A percentile compares a stretch with the other conserved stretches of the same genome.
phyloP scores from a whole-genome alignment of 1,140 invertebrate species.

The Dinoponera quadriceps region DNA sequence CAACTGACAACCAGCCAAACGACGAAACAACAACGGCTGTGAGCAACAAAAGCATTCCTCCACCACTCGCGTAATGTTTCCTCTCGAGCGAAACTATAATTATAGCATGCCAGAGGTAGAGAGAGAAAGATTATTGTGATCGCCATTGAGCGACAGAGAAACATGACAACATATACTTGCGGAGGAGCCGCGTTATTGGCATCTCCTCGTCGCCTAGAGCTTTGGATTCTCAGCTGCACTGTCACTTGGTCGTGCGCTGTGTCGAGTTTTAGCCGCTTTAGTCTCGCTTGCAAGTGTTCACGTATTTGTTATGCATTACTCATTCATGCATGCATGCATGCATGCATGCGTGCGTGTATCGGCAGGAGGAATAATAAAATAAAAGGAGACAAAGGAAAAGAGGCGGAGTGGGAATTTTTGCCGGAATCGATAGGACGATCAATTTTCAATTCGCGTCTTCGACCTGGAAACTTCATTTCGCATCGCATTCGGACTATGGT shows the following conservation, averaged over 20 bases:
- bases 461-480: too few species aligned
- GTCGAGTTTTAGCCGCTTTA: not conserved
- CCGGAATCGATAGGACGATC: not conserved
- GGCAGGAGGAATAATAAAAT: not conserved
- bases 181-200: conserved; percentile 19
- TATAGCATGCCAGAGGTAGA: not conserved
- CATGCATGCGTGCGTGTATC: too few species aligned
- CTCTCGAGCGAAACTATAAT: conserved; percentile 33
- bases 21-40: not conserved
- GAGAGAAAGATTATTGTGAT: not conserved
- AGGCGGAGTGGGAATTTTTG: not conserved
- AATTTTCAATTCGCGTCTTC: too few species aligned
- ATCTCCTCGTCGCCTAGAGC: conserved; percentile 13
- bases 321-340: not conserved
- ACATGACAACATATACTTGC: conserved; percentile 3
- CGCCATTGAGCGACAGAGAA: not conserved
- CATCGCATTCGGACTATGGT: too few species aligned
- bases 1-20: not conserved
- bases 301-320: conserved; percentile 25
- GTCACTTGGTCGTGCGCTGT: conserved; percentile 20
- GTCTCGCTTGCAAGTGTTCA: not conserved
- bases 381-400: not conserved
- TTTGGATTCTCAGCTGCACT: conserved; percentile 5
- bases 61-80: not conserved
- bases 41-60: conserved; percentile 16